Evolutionary conservation across 1,140 invertebrate species (phyloP), one percentile per base, ranked within the genome.

Genomic region (Stegodyphus mimosarum): DNA sequence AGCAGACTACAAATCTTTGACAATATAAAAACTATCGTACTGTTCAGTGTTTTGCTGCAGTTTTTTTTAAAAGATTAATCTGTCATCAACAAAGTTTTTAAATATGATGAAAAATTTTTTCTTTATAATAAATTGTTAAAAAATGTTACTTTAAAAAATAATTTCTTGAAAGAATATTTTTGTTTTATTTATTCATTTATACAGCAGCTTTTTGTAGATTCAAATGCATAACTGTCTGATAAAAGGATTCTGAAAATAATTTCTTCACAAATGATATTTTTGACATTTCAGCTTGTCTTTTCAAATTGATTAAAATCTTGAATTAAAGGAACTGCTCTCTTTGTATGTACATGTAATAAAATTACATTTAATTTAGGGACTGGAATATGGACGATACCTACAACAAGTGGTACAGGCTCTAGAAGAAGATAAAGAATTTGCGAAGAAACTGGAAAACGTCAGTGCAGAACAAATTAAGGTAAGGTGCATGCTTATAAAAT

Each of bases 311-410:
- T 64, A 51, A 48, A 6, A 48, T 76, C 10, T n/a, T 63, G 18
- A 11, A 13, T 13, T 33, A 33, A 33, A 33, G 33, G 33, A 33
- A 3, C 33, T 33, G 33, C 3, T 33, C 33, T 33, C 33, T 33
- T 33, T 33, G 33, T 33, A 33, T 33, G 33, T 3, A 33, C 33
- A 33, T 33, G 33, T 33, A 1, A 33, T 33, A 1, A 33, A 33
- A 33, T 33, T 33, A 3, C 33, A 33, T 86, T 55, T 17, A 33
- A 69, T 77, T 13, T 63, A 88, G 88, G 89, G 88, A 80, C 90
- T 95, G 87, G 95, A 97, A 89, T 98, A 98, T 90, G 94, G 95
- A 83, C 91, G 95, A 33, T 98, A 98, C 89, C 91, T 98, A 18
- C 93, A 94, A 88, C 95, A 98, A 91, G 95, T 98, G 0, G 94